Evolutionary conservation across 2,888 invertebrate species (phyloP).

Genomic region (Chydorus sphaericus): DNA sequence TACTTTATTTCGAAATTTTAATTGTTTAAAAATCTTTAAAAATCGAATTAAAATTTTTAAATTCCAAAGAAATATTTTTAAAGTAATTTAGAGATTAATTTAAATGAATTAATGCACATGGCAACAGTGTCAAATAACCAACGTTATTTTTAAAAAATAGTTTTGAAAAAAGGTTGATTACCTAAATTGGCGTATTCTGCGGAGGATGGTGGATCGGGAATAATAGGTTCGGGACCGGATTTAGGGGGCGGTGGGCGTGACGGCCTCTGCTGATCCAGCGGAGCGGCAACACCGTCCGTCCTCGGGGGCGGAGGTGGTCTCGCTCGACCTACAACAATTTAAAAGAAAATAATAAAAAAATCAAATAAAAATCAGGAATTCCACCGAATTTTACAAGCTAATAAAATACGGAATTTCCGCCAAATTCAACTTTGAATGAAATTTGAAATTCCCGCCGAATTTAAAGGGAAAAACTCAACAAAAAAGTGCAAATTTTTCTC

Average conservation of each 20-base stretch:
- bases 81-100: no score
- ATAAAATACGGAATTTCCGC: not conserved
- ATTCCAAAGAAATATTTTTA: no score
- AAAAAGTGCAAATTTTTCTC: no score
- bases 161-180: constrained; percentile 38
- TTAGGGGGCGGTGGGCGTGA: constrained; percentile 17
- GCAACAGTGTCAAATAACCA: no score
- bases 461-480: no score
- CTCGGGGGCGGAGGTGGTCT: constrained; percentile 69
- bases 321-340: constrained; percentile 34
- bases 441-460: not conserved
- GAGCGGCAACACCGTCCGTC: no score
- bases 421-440: not conserved
- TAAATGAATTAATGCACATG: no score
- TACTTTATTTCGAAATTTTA: no score
- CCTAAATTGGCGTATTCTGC: constrained; percentile 61
- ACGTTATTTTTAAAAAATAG: no score
- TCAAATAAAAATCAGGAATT: no score
- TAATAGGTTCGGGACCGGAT: constrained; percentile 12
- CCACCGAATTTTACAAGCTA: not conserved
- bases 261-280: constrained; percentile 36
- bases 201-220: constrained; percentile 45
- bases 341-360: not conserved
- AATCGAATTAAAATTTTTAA: no score
- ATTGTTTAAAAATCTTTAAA: no score